A percentile compares a stretch with the other conserved stretches of the same genome.
phyloP scores from a whole-genome alignment of 2,797 vertebrate genomes.

The Bradypodion ventrale region DNA sequence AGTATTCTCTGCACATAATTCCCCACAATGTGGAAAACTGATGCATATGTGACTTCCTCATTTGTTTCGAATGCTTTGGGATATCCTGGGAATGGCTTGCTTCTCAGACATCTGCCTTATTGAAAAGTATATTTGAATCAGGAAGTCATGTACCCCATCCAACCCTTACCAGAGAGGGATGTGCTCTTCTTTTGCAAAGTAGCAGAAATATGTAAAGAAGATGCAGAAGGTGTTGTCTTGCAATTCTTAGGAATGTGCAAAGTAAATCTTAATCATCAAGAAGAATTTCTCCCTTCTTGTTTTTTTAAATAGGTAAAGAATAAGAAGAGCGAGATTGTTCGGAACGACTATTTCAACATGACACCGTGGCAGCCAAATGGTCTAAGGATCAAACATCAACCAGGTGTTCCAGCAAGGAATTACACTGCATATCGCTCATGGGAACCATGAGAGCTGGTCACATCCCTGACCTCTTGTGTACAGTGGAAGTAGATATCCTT shows the following conservation, averaged over 20 bases:
- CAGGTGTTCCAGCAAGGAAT: slow-evolving; percentile 69
- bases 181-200: not conserved
- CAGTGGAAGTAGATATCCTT: slow-evolving; percentile 42
- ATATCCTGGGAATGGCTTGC: not conserved
- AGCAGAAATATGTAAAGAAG: slow-evolving; percentile 7
- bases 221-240: not conserved
- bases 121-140: not conserved
- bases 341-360: slow-evolving; percentile 83
- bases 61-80: not conserved
- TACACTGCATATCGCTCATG: slow-evolving; percentile 75
- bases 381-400: slow-evolving; percentile 73
- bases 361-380: slow-evolving; percentile 67
- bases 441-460: slow-evolving; percentile 66
- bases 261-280: not conserved
- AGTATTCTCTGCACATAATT: not conserved
- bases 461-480: not conserved
- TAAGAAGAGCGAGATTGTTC: slow-evolving; percentile 68
- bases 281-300: slow-evolving; percentile 4
- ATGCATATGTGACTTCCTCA: not conserved
- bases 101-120: not conserved
- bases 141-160: not conserved
- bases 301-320: slow-evolving; percentile 67
- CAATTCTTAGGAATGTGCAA: not conserved
- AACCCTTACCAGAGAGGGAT: not conserved
- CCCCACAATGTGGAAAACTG: not conserved